Evolutionary conservation across 2,888 invertebrate species (phyloP), one percentile per base, ranked within the genome.

Genomic region (Ennomos erosarius): DNA sequence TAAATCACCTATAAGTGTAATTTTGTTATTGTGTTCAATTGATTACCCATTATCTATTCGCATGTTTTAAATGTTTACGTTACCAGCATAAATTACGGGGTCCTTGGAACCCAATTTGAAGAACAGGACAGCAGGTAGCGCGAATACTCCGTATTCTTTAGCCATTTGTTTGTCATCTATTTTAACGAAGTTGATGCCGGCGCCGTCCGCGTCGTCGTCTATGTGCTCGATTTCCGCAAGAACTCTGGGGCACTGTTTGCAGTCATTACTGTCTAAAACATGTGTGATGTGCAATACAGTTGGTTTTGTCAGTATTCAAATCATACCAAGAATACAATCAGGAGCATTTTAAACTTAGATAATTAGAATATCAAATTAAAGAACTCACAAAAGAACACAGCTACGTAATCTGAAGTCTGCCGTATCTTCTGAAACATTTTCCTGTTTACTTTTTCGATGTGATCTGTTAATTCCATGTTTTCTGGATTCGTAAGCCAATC

Each of bases 341-440:
- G 44, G 42, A 45, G 35, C 50, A 26, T 3, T 6, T 6, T n/a
- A 56, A 9, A 40, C 44, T 45, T 33, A 37, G 46, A 50, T 39
- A 1, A 26, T 3, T 26, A 26, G 10, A 40, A 50, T 9, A 47
- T 35, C 55, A 59, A 56, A 46, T 55, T 37, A 68, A 67, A 71
- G 71, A 78, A 95, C 97, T 96, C 93, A 98, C 98, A 98, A 94
- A 98, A 97, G 89, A 98, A 97, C 52, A 97, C 98, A 8, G 98
- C 98, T 34, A 98, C 95, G 80, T 98, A 98, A 79, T 98, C 98
- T 0, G 97, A 97, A 35, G 96, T 95, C 78, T 97, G 96, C 44
- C 97, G 93, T 74, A 98, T 97, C 86, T 98, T 97, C 64, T 97
- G 96, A 79, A 98, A 97, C 98, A 98, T 98, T 88, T 98, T 98